Conservation (phyloP, 1,140 invertebrate species). For the Penaeus chinensis region DNA sequence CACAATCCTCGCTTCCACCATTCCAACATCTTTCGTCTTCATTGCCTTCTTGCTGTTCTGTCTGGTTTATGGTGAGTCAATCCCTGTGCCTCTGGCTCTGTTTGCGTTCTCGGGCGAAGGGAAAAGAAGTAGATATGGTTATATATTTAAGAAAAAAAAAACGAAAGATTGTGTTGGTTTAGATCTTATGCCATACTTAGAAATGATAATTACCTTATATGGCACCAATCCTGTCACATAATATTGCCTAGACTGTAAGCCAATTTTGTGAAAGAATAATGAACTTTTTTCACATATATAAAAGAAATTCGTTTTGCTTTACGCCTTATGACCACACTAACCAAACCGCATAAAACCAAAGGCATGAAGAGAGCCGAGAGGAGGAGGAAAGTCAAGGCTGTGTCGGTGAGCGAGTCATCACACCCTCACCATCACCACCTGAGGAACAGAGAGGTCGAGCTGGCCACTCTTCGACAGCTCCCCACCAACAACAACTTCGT, state of each 20-base stretch:
- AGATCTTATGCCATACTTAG: too few species aligned
- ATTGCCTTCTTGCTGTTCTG: constrained; percentile 56
- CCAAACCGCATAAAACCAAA: not conserved
- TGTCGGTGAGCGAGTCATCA: constrained; percentile 29
- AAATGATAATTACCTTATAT: too few species aligned
- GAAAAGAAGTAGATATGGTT: too few species aligned
- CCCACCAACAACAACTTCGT: constrained; percentile 68
- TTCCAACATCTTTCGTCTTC: constrained; percentile 60
- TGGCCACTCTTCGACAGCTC: constrained; percentile 69
- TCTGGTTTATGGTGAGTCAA: constrained; percentile 70
- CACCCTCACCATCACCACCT: constrained; percentile 50
- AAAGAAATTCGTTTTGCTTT: too few species aligned
- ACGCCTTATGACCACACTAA: too few species aligned
- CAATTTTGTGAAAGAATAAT: too few species aligned
- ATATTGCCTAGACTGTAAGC: too few species aligned
- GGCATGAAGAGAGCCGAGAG: constrained; percentile 42
- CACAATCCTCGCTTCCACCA: constrained; percentile 73
- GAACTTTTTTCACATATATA: too few species aligned
- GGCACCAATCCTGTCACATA: too few species aligned
- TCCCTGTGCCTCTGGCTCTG: not conserved
- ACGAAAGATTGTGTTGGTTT: too few species aligned
- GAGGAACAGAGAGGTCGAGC: constrained; percentile 66
- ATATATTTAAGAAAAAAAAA: too few species aligned
- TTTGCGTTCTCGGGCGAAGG: not conserved
- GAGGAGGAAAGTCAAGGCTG: constrained; percentile 47